Evolutionary conservation across 1,140 invertebrate species (phyloP).

Genomic region (Tigriopus japonicus): DNA sequence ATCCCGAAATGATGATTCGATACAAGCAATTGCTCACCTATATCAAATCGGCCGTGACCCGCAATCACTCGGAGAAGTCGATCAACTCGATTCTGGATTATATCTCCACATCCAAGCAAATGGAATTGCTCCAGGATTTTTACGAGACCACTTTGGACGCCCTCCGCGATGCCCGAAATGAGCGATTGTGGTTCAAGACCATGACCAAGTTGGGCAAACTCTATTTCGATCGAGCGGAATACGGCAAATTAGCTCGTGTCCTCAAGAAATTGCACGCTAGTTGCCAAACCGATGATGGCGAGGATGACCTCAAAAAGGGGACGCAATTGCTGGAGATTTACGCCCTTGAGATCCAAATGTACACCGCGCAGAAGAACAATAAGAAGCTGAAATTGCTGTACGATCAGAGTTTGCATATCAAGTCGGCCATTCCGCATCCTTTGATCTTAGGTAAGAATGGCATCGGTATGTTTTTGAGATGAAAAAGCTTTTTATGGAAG

Average conservation of each 20-base stretch:
- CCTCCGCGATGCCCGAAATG: conserved; percentile 95
- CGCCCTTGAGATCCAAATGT: conserved; percentile 99
- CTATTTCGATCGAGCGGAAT: conserved; percentile 92
- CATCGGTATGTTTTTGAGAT: conserved; percentile 12
- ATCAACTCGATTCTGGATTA: conserved; percentile 99
- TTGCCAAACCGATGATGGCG: conserved; percentile 84
- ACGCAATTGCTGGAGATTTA: conserved; percentile 97
- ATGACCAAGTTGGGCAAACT: conserved; percentile 97
- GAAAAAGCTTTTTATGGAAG: too few relatives aligned
- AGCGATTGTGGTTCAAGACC: conserved; percentile 98
- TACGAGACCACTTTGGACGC: conserved; percentile 98
- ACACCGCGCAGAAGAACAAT: conserved; percentile 98
- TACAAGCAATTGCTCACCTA: conserved; percentile 94
- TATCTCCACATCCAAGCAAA: conserved; percentile 96
- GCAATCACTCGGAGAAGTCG: conserved; percentile 98
- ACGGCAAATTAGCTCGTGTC: conserved; percentile 46
- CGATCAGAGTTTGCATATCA: conserved; percentile 95
- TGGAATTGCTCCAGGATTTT: conserved; percentile 96
- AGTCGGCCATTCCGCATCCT: conserved; percentile 98
- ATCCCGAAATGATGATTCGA: conserved; percentile 23
- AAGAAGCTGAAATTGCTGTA: conserved; percentile 96
- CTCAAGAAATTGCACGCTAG: conserved; percentile 14
- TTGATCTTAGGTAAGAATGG: conserved; percentile 95
- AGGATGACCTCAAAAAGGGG: conserved; percentile 96
- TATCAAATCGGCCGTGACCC: conserved; percentile 94